Evolutionary conservation across 2,888 invertebrate genomes (phyloP).

Genomic region (Apamea epomidion): DNA sequence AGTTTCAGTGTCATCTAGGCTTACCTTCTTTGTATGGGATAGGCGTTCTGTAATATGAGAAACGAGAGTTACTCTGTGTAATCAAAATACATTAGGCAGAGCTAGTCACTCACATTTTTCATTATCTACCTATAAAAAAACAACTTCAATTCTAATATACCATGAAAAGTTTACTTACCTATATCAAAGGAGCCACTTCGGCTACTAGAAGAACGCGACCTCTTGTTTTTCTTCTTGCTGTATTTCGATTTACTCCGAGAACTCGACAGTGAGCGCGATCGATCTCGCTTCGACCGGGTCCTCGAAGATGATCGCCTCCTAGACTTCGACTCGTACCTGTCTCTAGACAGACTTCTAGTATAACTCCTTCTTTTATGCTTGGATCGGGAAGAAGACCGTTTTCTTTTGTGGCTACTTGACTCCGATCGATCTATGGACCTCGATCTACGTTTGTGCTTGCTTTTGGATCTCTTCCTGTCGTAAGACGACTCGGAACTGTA

Average conservation of each 20-base stretch:
- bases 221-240: constrained; percentile 80
- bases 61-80: background rate
- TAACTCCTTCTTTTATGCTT: constrained; percentile 81
- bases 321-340: constrained; percentile 83
- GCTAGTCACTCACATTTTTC: background rate
- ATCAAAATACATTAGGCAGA: background rate
- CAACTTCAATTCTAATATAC: background rate
- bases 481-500: constrained; percentile 86
- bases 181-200: constrained; percentile 84
- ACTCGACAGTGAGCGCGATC: constrained; percentile 81
- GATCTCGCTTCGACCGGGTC: constrained; percentile 78
- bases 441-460: constrained; percentile 83
- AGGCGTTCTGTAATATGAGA: constrained; percentile 74
- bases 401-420: constrained; percentile 79
- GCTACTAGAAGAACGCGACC: constrained; percentile 81
- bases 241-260: constrained; percentile 80
- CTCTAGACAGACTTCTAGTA: constrained; percentile 85
- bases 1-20: constrained; percentile 84
- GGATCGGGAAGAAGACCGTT: constrained; percentile 81
- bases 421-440: constrained; percentile 84
- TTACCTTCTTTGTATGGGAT: constrained; percentile 70
- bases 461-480: constrained; percentile 84
- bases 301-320: constrained; percentile 81
- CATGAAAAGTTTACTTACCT: constrained; percentile 71
- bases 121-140: background rate